These are phyloP conservation scores for Xerus inauris DNA, from an alignment of 2,113 vertebrate species.

Conservation along the genomic window DNA sequence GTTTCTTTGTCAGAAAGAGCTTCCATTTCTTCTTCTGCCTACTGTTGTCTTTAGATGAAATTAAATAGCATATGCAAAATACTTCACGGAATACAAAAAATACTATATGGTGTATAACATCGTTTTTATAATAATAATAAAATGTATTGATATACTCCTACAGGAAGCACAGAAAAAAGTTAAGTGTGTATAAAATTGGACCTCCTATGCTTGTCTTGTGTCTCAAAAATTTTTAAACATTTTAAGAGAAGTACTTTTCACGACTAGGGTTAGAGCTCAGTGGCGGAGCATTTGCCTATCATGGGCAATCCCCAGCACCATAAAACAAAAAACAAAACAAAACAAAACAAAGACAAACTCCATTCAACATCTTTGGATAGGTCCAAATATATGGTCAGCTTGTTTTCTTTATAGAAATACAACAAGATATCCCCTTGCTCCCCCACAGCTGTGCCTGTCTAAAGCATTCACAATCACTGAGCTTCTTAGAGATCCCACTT, in stretches of 20 bases:
- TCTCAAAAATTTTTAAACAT: constrained; percentile 41
- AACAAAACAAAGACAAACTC: background rate
- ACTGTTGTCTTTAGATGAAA: background rate
- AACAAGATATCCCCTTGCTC: constrained; percentile 67
- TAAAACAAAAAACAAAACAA: background rate
- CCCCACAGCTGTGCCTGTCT: constrained; percentile 80
- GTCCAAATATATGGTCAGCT: constrained; percentile 68
- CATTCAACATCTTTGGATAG: constrained; percentile 63
- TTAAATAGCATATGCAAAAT: background rate
- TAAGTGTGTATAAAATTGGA: background rate
- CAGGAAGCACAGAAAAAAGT: constrained; percentile 1
- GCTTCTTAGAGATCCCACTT: constrained; percentile 80
- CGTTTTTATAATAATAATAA: background rate
- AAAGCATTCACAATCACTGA: constrained; percentile 80
- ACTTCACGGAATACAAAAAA: background rate
- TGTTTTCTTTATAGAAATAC: constrained; percentile 69
- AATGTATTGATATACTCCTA: background rate
- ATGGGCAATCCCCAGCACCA: background rate
- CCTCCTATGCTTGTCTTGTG: background rate
- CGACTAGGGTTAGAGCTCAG: background rate
- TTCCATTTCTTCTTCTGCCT: background rate
- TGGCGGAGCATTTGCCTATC: background rate
- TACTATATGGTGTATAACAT: background rate
- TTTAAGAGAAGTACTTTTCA: background rate
- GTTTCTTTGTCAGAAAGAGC: background rate